Evolutionary conservation across 2,113 vertebrate genomes (phyloP).

Genomic region (Ancistrus triradiatus): DNA sequence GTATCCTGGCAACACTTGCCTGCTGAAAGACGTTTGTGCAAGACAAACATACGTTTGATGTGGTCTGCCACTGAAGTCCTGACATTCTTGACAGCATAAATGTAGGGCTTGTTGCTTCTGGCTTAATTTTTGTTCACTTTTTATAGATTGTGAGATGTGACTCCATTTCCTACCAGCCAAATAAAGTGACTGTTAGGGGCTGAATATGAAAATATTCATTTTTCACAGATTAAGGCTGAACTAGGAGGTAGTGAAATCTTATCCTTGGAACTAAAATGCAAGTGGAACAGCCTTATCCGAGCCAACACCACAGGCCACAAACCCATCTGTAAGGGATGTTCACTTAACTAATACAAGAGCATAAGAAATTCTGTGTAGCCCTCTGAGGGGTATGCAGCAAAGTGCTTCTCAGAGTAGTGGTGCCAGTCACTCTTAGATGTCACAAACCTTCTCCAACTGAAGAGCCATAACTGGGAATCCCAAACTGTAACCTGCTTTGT

Average conservation of each 20-base stretch:
- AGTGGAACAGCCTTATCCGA: constrained; percentile 16
- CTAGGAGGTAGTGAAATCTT: constrained; percentile 29
- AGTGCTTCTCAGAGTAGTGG: too few relatives aligned
- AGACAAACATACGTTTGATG: constrained; percentile 50
- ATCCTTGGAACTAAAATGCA: constrained; percentile 32
- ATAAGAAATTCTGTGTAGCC: constrained; percentile 8
- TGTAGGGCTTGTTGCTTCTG: constrained; percentile 48
- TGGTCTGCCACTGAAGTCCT: constrained; percentile 44
- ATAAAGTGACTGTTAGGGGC: constrained; percentile 20
- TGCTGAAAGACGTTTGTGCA: constrained; percentile 43
- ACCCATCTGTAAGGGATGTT: constrained; percentile 39
- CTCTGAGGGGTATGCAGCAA: too few relatives aligned
- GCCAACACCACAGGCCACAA: constrained; percentile 29
- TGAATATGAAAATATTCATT: constrained; percentile 21
- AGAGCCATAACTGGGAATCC: too few relatives aligned
- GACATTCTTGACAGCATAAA: constrained; percentile 47
- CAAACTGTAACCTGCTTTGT: too few relatives aligned
- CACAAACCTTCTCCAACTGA: too few relatives aligned
- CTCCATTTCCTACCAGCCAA: constrained; percentile 19
- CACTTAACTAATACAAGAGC: constrained; percentile 20
- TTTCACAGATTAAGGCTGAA: constrained; percentile 32
- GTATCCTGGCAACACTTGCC: constrained; percentile 46
- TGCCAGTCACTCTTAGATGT: too few relatives aligned
- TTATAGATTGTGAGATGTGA: constrained; percentile 22
- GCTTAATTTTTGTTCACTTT: constrained; percentile 42